Percentiles rank a stretch among this genome's conserved stretches.
These are phyloP conservation scores for Mythimna impura DNA, from an alignment of 2,888 invertebrate species.

Conservation along the genomic window DNA sequence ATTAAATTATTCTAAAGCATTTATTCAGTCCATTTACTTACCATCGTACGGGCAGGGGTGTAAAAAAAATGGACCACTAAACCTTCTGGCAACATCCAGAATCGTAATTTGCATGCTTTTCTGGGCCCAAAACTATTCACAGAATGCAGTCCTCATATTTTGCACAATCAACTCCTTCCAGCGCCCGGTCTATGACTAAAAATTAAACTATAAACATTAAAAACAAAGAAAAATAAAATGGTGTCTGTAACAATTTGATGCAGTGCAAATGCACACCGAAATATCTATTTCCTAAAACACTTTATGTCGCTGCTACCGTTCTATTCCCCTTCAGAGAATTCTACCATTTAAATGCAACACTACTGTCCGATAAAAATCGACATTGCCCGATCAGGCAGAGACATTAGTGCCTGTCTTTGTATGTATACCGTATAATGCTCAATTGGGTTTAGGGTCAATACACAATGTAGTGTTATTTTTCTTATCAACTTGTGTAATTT, in stretches of 20 bases:
- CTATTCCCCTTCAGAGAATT: slow-evolving; percentile 52
- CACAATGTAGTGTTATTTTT: slow-evolving; percentile 15
- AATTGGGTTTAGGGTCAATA: slow-evolving; percentile 15
- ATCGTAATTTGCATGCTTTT: too few species aligned
- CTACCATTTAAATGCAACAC: slow-evolving; percentile 64
- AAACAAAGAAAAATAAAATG: not conserved
- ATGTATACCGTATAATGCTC: slow-evolving; percentile 27
- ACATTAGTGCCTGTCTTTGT: slow-evolving; percentile 46
- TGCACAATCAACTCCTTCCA: too few species aligned
- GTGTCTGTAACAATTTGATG: slow-evolving; percentile 15
- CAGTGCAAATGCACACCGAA: slow-evolving; percentile 34
- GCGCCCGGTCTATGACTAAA: not conserved
- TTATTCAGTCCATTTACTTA: too few species aligned
- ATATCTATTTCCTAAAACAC: slow-evolving; percentile 44
- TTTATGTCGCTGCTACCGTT: slow-evolving; percentile 39
- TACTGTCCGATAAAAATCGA: slow-evolving; percentile 61
- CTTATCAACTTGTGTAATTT: not conserved
- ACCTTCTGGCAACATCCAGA: too few species aligned
- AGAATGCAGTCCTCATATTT: too few species aligned
- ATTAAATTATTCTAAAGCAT: too few species aligned
- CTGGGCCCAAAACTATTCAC: too few species aligned
- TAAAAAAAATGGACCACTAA: too few species aligned
- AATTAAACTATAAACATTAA: not conserved
- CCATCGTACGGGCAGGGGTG: too few species aligned
- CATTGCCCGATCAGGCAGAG: slow-evolving; percentile 47